These are phyloP conservation scores for Leucopternis melanops DNA, from an alignment of 2,113 vertebrate genomes.

Conservation along the genomic window DNA sequence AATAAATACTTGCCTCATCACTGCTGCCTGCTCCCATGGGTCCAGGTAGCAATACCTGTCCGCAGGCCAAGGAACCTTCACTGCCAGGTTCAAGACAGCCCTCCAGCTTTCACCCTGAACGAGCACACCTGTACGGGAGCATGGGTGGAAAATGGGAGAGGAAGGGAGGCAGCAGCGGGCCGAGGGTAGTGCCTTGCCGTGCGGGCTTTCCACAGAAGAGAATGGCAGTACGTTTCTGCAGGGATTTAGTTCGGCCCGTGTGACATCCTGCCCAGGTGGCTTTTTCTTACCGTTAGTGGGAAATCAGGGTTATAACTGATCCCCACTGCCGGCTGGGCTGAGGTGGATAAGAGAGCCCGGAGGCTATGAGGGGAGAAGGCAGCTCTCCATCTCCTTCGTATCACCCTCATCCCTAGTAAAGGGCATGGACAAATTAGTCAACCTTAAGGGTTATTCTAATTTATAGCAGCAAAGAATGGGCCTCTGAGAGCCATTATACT, in stretches of 20 bases:
- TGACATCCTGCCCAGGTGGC: neutral
- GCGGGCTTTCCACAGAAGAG: neutral
- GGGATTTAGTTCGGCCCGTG: neutral
- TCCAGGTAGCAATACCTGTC: neutral
- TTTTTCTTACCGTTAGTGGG: neutral
- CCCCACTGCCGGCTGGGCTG: neutral
- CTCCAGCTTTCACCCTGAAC: neutral
- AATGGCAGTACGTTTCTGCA: neutral
- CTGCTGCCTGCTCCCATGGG: neutral
- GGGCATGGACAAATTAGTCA: conserved; percentile 50
- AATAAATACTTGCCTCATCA: neutral
- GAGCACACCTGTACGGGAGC: neutral
- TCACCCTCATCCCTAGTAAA: conserved; percentile 1
- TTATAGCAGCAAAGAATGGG: conserved; percentile 6
- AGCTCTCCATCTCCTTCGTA: neutral
- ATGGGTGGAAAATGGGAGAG: neutral
- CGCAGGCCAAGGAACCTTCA: neutral
- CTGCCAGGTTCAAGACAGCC: neutral
- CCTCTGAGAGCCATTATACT: conserved; percentile 28
- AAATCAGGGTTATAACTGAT: neutral
- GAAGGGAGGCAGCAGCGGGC: neutral
- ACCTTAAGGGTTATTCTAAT: conserved; percentile 46
- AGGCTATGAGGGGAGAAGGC: neutral
- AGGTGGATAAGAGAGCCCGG: neutral
- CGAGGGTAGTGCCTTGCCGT: fast-evolving